These are phyloP conservation scores for Apostichopus parvimensis DNA, from an alignment of 35 echinoderm and acorn worm species.

Conservation along the genomic window DNA sequence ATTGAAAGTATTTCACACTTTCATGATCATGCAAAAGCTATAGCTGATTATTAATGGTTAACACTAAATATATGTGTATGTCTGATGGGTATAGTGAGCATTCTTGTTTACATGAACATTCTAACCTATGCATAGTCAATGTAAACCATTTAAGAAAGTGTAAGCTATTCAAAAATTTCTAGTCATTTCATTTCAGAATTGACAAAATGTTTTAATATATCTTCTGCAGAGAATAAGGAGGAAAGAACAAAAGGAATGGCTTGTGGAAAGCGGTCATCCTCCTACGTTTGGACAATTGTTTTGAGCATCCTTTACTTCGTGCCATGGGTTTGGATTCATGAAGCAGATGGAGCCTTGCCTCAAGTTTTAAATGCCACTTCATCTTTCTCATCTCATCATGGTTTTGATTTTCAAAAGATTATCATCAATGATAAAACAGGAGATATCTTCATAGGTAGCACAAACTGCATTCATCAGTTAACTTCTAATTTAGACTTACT, in stretches of 20 bases:
- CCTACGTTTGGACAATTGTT: neutral
- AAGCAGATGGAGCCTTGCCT: neutral
- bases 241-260: neutral
- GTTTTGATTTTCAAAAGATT: constrained; percentile 64
- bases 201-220: neutral
- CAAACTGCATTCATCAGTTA: constrained; percentile 75
- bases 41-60: no score
- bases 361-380: constrained; percentile 23
- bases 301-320: neutral
- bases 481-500: constrained; percentile 40
- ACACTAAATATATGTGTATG: no score
- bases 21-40: no score
- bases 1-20: no score
- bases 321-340: neutral
- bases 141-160: neutral
- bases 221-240: neutral
- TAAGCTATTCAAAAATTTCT: constrained; percentile 2
- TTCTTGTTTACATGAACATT: no score
- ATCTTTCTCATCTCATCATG: neutral
- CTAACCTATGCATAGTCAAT: no score
- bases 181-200: neutral
- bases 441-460: constrained; percentile 77
- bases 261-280: neutral
- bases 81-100: no score
- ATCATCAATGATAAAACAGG: constrained; percentile 47